Conservation (phyloP, 2,888 invertebrate species). For the Heliconius cydno region DNA sequence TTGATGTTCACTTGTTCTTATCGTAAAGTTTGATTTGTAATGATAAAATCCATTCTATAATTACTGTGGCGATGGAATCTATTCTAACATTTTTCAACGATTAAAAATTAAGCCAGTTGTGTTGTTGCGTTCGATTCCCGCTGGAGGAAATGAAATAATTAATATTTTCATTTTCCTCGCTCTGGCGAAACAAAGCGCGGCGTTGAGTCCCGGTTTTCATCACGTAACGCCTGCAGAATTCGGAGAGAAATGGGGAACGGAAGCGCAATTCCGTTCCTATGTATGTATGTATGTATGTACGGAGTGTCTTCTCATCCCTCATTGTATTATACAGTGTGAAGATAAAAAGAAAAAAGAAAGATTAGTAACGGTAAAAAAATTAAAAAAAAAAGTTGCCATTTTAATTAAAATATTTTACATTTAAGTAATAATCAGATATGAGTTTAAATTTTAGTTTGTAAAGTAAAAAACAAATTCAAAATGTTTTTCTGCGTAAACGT, state of each 20-base stretch:
- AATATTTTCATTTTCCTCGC: not conserved
- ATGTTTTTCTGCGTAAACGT: no score
- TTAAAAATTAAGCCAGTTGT: not conserved
- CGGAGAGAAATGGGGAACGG: not conserved
- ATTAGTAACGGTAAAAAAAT: no score
- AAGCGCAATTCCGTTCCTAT: no score
- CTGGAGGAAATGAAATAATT: not conserved
- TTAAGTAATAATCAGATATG: no score
- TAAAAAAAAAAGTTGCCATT: no score
- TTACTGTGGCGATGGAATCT: not conserved
- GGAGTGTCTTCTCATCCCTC: not conserved
- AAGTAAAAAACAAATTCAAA: no score
- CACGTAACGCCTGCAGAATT: not conserved
- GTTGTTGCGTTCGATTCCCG: not conserved
- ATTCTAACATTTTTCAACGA: not conserved
- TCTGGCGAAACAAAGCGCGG: not conserved
- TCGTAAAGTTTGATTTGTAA: conserved; percentile 2
- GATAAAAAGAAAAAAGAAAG: not conserved
- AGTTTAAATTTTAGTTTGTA: no score
- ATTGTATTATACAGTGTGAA: not conserved
- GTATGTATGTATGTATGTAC: not conserved
- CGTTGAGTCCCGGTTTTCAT: not conserved
- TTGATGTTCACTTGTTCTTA: not conserved
- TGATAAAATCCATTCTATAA: conserved; percentile 7
- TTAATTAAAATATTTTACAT: no score